These are phyloP conservation scores for Fissipunctia ypsillon DNA, from an alignment of 2,888 invertebrate genomes.

Conservation along the genomic window DNA sequence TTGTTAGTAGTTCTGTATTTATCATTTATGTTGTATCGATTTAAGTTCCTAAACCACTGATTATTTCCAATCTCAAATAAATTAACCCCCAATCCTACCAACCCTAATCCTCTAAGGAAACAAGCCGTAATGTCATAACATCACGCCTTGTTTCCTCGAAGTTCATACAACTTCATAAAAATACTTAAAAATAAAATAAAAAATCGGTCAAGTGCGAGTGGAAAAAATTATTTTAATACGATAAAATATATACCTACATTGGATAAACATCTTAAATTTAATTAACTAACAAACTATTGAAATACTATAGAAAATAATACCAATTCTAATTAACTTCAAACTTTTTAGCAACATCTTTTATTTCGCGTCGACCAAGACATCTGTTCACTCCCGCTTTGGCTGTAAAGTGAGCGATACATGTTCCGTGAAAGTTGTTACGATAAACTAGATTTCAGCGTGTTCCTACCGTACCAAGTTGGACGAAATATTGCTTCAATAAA, in stretches of 20 bases:
- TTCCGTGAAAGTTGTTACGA: slow-evolving; percentile 62
- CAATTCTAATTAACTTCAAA: neutral
- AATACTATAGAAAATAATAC: too few species aligned
- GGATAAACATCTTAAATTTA: too few species aligned
- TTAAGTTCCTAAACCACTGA: neutral
- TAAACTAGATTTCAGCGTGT: slow-evolving; percentile 68
- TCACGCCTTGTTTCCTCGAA: too few species aligned
- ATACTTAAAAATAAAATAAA: too few species aligned
- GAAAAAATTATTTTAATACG: too few species aligned
- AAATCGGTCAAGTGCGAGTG: too few species aligned
- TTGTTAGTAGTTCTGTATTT: neutral
- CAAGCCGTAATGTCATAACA: too few species aligned
- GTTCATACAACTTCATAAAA: too few species aligned
- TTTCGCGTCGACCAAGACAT: neutral
- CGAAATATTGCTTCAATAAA: slow-evolving; percentile 66
- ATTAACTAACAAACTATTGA: too few species aligned
- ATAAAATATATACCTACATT: too few species aligned
- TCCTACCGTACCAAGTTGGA: slow-evolving; percentile 60
- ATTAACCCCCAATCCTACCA: too few species aligned
- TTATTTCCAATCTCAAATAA: neutral
- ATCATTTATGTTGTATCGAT: neutral
- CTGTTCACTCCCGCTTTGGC: neutral
- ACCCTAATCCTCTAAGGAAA: too few species aligned
- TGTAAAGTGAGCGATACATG: slow-evolving; percentile 50
- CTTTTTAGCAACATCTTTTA: slow-evolving; percentile 11